Evolutionary conservation across 2,888 invertebrate genomes (phyloP).

Genomic region (Conomelus anceps): DNA sequence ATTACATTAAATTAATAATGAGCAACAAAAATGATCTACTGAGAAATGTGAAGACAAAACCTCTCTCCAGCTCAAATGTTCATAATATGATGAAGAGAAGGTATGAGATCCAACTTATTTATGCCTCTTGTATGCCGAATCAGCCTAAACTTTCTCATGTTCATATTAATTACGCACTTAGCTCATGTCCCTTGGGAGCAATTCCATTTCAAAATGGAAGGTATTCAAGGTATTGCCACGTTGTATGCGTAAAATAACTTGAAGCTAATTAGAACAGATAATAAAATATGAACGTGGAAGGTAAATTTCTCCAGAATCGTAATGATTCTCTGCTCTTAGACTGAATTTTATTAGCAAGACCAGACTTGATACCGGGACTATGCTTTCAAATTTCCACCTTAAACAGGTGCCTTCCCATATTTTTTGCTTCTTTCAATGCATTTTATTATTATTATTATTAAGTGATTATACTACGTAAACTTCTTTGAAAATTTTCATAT

Average conservation of each 20-base stretch:
- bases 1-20: background rate
- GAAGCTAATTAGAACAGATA: background rate
- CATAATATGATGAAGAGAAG: background rate
- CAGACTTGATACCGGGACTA: background rate
- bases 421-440: too few relatives aligned
- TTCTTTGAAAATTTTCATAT: too few relatives aligned
- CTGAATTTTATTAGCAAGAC: background rate
- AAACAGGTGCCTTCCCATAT: too few relatives aligned
- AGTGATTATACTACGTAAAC: too few relatives aligned
- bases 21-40: background rate
- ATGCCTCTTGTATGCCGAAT: background rate
- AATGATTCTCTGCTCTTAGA: background rate
- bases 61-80: background rate
- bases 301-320: background rate
- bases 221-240: background rate
- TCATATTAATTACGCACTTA: background rate
- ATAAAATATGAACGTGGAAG: background rate
- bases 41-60: background rate
- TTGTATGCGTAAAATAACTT: background rate
- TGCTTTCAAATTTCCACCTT: background rate
- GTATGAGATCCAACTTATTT: background rate
- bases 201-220: background rate
- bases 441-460: too few relatives aligned
- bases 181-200: background rate
- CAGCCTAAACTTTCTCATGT: background rate